A percentile compares a stretch with the other conserved stretches of the same genome.
Evolutionary conservation across 1,140 invertebrate genomes (phyloP).

Genomic region (Drosophila neocordata): DNA sequence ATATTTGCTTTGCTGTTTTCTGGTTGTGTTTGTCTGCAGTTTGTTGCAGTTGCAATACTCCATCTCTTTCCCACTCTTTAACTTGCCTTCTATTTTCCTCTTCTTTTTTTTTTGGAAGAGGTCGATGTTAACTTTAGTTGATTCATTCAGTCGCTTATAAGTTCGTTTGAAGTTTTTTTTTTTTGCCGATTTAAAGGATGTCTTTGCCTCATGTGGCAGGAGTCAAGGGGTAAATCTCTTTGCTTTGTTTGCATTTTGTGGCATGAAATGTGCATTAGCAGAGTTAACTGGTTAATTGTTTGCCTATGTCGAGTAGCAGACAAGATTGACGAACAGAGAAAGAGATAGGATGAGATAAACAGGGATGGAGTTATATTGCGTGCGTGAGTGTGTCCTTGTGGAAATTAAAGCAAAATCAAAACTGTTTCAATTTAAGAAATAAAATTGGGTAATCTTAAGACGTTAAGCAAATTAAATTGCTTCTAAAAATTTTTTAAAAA

Average conservation of each 20-base stretch:
- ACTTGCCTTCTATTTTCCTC: conserved; percentile 13
- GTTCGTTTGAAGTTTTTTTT: conserved; percentile 57
- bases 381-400: conserved; percentile 29
- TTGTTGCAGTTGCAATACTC: conserved; percentile 38
- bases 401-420: conserved; percentile 4
- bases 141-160: conserved; percentile 71
- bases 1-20: conserved; percentile 74
- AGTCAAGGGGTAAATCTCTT: conserved; percentile 24
- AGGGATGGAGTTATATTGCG: neutral
- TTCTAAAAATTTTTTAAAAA: too few relatives aligned
- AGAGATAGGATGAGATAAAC: neutral
- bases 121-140: conserved; percentile 58
- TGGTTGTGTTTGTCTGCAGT: conserved; percentile 55
- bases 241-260: conserved; percentile 60
- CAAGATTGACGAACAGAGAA: conserved; percentile 3
- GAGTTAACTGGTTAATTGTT: conserved; percentile 70
- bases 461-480: neutral
- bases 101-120: conserved; percentile 8
- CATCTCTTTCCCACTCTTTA: neutral
- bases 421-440: neutral
- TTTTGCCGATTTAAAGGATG: conserved; percentile 32
- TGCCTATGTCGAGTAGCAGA: conserved; percentile 50
- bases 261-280: conserved; percentile 77
- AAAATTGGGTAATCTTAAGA: neutral
- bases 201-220: conserved; percentile 17